Conservation (phyloP, 2,888 invertebrate genomes). For the Heterodera filipjevi region DNA sequence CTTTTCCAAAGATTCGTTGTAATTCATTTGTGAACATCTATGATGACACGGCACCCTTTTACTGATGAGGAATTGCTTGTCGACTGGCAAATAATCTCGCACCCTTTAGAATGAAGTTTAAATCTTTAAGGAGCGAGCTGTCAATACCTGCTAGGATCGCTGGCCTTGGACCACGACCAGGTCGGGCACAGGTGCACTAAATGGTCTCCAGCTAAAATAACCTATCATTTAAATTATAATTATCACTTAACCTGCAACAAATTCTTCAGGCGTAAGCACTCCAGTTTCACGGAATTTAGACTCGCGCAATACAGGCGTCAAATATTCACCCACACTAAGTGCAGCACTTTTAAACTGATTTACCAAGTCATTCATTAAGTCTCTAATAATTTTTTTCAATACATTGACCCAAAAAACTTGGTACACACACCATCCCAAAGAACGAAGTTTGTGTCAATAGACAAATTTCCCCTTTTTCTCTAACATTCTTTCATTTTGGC, state of each 20-base stretch:
- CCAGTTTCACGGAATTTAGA: conserved; percentile 78
- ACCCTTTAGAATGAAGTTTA: conserved; percentile 40
- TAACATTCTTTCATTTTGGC: too few relatives aligned
- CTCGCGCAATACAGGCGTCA: conserved; percentile 91
- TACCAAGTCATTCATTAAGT: conserved; percentile 81
- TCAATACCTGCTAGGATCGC: conserved; percentile 74
- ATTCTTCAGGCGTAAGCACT: conserved; percentile 95
- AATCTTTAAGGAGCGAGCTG: conserved; percentile 4
- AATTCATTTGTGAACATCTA: conserved; percentile 91
- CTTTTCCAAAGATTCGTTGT: conserved; percentile 85
- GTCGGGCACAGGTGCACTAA: conserved; percentile 98
- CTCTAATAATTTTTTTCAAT: too few relatives aligned
- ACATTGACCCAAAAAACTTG: too few relatives aligned
- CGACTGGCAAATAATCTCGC: conserved; percentile 78
- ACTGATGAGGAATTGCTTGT: conserved; percentile 95
- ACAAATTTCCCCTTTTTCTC: too few relatives aligned
- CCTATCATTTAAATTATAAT: neutral
- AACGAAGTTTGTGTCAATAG: too few relatives aligned
- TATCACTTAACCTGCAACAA: conserved; percentile 87
- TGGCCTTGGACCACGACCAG: conserved; percentile 88
- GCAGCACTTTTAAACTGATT: conserved; percentile 94
- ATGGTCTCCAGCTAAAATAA: conserved; percentile 70
- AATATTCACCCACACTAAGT: conserved; percentile 86
- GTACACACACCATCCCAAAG: too few relatives aligned
- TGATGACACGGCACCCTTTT: conserved; percentile 94